Percentiles rank a stretch among this genome's conserved stretches.
These are phyloP conservation scores for Halichoeres trimaculatus DNA, from an alignment of 2,113 vertebrate genomes.

Conservation along the genomic window DNA sequence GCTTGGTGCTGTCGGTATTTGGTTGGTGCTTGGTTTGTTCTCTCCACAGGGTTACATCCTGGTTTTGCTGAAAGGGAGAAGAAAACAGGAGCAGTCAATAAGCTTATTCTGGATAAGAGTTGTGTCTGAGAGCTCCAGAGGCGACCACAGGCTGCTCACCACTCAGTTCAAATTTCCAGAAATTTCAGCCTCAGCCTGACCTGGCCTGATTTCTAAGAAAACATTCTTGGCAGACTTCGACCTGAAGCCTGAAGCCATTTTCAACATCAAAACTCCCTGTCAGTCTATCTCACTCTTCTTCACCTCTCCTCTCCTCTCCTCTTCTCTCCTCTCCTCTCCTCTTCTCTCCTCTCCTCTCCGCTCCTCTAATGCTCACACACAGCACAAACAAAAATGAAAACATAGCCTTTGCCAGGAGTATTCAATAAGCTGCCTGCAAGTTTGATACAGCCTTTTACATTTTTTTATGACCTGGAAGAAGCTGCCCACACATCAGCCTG, in stretches of 20 bases:
- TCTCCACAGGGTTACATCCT: not conserved
- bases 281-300: not conserved
- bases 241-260: not conserved
- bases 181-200: conserved; percentile 3
- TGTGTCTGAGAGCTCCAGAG: not conserved
- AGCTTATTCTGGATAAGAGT: not conserved
- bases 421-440: not conserved
- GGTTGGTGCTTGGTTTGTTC: too few relatives aligned
- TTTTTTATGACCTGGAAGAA: not conserved
- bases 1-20: not conserved
- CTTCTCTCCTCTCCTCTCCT: not conserved
- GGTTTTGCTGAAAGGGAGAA: not conserved
- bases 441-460: not conserved
- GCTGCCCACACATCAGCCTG: not conserved
- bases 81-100: not conserved
- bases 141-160: not conserved
- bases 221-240: conserved; percentile 13
- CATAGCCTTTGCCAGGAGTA: not conserved
- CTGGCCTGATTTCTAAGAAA: not conserved
- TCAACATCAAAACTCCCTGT: not conserved
- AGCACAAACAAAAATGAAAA: not conserved
- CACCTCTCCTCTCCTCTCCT: not conserved
- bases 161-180: not conserved
- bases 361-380: not conserved
- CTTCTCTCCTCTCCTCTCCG: not conserved